Evolutionary conservation across 2,888 invertebrate genomes (phyloP).

Genomic region (Troides helena): DNA sequence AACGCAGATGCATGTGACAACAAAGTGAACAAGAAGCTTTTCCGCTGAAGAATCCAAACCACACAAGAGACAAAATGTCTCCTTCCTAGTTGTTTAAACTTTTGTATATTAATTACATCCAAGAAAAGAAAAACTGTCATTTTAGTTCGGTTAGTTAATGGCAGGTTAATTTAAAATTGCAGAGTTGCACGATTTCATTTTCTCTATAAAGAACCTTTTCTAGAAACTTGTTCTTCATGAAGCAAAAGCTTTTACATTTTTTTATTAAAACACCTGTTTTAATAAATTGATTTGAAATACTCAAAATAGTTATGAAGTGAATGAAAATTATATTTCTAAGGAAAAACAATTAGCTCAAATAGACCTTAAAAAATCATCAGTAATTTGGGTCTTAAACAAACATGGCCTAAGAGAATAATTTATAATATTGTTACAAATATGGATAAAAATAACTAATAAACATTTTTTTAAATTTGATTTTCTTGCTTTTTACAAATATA

Average conservation of each 20-base stretch:
- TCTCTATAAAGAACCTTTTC: background rate
- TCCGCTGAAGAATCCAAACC: background rate
- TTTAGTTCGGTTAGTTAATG: constrained; percentile 4
- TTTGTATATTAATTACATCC: background rate
- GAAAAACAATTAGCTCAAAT: no score
- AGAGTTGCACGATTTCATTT: constrained; percentile 1
- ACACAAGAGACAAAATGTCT: background rate
- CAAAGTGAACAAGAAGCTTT: background rate
- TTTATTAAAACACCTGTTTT: background rate
- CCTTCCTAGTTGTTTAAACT: background rate
- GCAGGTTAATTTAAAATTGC: constrained; percentile 20
- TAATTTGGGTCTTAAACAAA: no score
- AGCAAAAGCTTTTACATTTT: background rate
- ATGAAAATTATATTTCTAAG: no score
- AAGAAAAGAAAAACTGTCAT: constrained; percentile 1
- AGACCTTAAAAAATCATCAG: no score
- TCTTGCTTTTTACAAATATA: no score
- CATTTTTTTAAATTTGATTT: no score
- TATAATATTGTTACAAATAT: no score
- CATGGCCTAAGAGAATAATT: no score
- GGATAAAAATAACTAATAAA: no score
- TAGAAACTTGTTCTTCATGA: background rate
- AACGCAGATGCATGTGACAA: background rate
- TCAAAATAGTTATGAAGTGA: background rate
- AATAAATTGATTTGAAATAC: background rate